Conservation (phyloP, 2,113 vertebrate species). For the Python bivittatus region DNA sequence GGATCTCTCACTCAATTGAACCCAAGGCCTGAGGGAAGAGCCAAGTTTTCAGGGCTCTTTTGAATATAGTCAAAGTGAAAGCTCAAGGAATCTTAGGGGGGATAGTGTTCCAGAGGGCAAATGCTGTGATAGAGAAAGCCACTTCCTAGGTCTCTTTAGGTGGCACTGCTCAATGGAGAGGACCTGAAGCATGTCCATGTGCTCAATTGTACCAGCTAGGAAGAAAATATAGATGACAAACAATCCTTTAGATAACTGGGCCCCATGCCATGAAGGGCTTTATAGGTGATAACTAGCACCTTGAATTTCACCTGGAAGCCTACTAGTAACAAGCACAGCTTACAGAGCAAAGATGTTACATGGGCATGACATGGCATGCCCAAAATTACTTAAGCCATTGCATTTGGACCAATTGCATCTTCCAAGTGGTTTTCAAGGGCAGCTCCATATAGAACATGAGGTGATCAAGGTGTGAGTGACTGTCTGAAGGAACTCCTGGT, state of each 20-base stretch:
- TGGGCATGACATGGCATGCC: neutral
- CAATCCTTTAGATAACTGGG: neutral
- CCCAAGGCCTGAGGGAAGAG: neutral
- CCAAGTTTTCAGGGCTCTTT: neutral
- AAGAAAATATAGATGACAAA: neutral
- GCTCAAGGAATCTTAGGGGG: neutral
- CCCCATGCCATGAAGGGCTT: neutral
- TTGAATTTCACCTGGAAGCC: neutral
- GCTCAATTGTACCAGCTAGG: neutral
- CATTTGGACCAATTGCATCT: neutral
- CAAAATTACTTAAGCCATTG: neutral
- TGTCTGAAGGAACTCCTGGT: neutral
- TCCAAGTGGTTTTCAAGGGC: neutral
- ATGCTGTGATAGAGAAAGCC: neutral
- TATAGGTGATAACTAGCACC: neutral
- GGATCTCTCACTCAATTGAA: neutral
- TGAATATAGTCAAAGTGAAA: neutral
- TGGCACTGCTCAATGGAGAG: neutral
- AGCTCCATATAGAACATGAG: neutral
- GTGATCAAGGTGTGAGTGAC: neutral
- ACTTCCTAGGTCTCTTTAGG: neutral
- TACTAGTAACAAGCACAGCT: neutral
- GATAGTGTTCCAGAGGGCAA: neutral
- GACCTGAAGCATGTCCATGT: neutral
- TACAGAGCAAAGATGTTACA: neutral